Base-by-base conservation (phyloP, 35 echinoderm and acorn worm genomes). In the Strongylocentrotus purpuratus region DNA sequence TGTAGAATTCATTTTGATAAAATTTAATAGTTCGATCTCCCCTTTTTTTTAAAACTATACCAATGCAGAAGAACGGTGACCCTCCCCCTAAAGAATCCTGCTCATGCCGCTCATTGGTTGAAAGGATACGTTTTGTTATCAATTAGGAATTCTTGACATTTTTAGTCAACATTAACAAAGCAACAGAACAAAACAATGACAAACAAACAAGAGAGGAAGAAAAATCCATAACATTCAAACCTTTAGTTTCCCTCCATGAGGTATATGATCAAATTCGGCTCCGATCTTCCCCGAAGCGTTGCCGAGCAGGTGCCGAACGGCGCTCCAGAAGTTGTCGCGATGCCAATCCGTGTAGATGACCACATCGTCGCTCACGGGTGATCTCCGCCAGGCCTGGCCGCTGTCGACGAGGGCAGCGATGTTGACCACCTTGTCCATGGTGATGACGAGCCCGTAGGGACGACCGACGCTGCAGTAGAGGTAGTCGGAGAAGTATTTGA, bases 311-410 rank as follows among this genome's bases (percentile, higher is more conserved):
- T 98, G 95, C 25, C 91, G 85, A 11, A 99, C 97, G 2, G 95
- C 98, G 20, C 33, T 46, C 95, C 97, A 99, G 70, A 95, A 99
- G 90, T 98, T 99, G 46, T 96, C 97, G 33, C 92, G 94, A 28
- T 99, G 98, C 97, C 97, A 99, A 33, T 99, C 98, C 0, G 98
- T 99, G 93, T 96, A 99, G 12, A 97, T 60, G 22, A 98, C 47
- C 28, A 96, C 97, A 32, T 96, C 96, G 2, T 88, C 65, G 3
- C 86, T 92, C 2, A 90, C 96, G 9, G 48, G 48, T 31, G 91
- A 93, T 6, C 97, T 94, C 55, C 97, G 95, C 96, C 96, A 99
- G 0, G 98, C 96, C 93, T 96, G 97, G 28, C 98, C 98, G 33
- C 92, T 94, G 59, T 99, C 98, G 33, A 98, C 95, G 22, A 94